Percentiles rank a stretch among this genome's conserved stretches.
Conservation (phyloP, 2,113 vertebrate genomes). For the Colossoma macropomum region DNA sequence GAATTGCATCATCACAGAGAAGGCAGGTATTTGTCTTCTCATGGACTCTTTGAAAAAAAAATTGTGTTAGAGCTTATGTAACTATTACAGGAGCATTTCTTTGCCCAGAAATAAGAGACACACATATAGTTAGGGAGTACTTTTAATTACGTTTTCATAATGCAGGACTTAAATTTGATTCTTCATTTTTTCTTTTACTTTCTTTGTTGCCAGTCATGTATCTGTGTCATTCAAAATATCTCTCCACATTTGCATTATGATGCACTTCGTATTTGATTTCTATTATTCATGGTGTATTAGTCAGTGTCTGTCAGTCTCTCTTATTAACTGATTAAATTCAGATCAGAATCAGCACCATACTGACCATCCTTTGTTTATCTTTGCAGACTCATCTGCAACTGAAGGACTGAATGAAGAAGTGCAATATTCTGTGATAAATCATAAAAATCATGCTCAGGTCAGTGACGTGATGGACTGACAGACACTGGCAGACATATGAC, state of each 20-base stretch:
- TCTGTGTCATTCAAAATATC: too few species aligned
- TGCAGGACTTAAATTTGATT: too few species aligned
- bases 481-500: background rate
- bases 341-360: background rate
- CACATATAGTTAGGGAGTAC: too few species aligned
- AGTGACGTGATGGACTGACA: constrained; percentile 34
- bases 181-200: too few species aligned
- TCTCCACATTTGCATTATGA: too few species aligned
- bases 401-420: constrained; percentile 18
- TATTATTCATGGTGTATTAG: background rate
- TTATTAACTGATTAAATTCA: background rate
- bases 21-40: constrained; percentile 14
- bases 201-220: too few species aligned
- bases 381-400: constrained; percentile 31
- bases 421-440: constrained; percentile 32
- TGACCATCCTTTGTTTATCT: constrained; percentile 12
- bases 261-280: too few species aligned
- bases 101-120: too few species aligned
- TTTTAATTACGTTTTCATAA: too few species aligned
- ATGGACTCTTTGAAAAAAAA: too few species aligned
- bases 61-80: too few species aligned
- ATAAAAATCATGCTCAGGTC: constrained; percentile 23
- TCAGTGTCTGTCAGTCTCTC: constrained; percentile 13
- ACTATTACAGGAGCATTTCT: too few species aligned
- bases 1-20: background rate